Conservation (phyloP, 2,113 vertebrate species). For the Drymodes brunneopygia region DNA sequence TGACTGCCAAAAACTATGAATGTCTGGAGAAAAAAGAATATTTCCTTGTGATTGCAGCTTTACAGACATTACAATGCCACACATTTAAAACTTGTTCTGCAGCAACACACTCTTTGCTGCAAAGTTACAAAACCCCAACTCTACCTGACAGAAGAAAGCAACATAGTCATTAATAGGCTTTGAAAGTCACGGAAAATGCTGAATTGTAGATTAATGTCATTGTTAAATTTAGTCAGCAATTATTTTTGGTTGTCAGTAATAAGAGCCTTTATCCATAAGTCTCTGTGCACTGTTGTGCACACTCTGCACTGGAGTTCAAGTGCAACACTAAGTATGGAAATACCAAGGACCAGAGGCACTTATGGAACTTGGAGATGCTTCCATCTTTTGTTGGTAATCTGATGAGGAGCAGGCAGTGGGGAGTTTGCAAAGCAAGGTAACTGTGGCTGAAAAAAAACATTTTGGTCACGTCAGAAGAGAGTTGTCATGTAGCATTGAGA, state of each 20-base stretch:
- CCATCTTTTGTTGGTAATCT: background rate
- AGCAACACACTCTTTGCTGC: rapidly evolving
- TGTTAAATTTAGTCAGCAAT: background rate
- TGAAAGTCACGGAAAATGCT: background rate
- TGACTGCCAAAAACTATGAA: background rate
- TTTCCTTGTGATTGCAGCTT: background rate
- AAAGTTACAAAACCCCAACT: background rate
- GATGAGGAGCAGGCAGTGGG: background rate
- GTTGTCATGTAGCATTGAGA: background rate
- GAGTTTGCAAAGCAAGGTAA: background rate
- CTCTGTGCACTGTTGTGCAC: background rate
- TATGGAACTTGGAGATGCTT: background rate
- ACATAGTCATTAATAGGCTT: background rate
- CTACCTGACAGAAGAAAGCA: background rate
- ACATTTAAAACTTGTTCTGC: background rate
- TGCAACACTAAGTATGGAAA: background rate
- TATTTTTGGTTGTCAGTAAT: background rate
- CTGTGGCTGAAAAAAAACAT: background rate
- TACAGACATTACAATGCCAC: background rate
- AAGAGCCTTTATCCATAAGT: background rate
- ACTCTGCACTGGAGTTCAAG: background rate
- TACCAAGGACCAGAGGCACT: background rate
- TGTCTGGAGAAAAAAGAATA: background rate
- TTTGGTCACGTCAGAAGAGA: background rate
- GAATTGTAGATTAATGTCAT: background rate